These are phyloP conservation scores for Cephus spinipes DNA, from an alignment of 2,888 invertebrate species.

Conservation along the genomic window DNA sequence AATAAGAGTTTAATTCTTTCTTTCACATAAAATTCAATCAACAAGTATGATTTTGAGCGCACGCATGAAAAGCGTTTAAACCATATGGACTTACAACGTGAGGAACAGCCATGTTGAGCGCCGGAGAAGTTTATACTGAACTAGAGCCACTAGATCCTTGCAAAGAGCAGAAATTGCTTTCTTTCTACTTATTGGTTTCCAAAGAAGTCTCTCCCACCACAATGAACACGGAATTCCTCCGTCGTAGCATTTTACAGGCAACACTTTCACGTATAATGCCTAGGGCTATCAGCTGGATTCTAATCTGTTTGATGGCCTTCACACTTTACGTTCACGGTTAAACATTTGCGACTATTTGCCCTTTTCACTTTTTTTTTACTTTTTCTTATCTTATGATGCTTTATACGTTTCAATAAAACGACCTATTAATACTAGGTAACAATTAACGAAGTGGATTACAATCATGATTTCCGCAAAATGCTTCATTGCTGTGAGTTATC, in stretches of 20 bases:
- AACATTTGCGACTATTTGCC: not conserved
- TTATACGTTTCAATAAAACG: too few relatives aligned
- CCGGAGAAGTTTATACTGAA: not conserved
- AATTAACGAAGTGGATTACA: not conserved
- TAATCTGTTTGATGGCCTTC: not conserved
- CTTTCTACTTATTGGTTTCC: not conserved
- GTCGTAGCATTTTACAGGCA: constrained; percentile 37
- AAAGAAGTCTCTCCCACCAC: not conserved
- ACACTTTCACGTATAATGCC: constrained; percentile 37
- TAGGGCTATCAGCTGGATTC: not conserved
- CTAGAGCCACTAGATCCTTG: not conserved
- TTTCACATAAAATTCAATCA: not conserved
- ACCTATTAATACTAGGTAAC: too few relatives aligned
- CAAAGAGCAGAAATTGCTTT: not conserved
- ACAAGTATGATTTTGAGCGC: not conserved
- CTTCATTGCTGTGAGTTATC: too few relatives aligned
- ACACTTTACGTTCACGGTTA: not conserved
- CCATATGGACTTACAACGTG: constrained; percentile 5
- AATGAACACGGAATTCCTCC: constrained; percentile 7
- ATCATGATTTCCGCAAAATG: not conserved
- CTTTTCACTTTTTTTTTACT: not conserved
- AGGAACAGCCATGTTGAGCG: not conserved
- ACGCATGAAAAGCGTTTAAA: not conserved
- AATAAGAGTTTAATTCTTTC: not conserved
- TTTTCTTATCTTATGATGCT: too few relatives aligned